These are phyloP conservation scores for Patiria miniata DNA, from an alignment of 35 echinoderm and acorn worm genomes.

Conservation along the genomic window DNA sequence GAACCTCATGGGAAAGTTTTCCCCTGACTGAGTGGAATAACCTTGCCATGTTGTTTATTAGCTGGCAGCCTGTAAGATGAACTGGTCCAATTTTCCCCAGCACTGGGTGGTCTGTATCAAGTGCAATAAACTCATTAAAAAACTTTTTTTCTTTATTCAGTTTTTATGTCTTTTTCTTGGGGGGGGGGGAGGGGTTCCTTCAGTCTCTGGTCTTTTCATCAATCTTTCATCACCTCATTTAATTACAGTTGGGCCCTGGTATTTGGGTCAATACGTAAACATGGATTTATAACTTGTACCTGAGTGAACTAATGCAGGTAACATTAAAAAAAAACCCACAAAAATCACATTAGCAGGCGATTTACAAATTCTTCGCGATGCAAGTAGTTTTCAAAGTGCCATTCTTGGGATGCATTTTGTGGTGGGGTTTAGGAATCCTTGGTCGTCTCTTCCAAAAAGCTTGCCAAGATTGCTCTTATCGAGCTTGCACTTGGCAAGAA, in stretches of 20 bases:
- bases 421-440: too few species aligned
- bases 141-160: background rate
- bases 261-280: slow-evolving; percentile 8
- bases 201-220: background rate
- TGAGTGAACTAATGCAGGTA: too few species aligned
- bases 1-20: slow-evolving; percentile 2
- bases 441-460: too few species aligned
- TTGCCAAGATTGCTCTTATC: too few species aligned
- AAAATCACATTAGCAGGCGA: too few species aligned
- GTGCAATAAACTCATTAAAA: slow-evolving; percentile 34
- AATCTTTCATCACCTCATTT: slow-evolving; percentile 17
- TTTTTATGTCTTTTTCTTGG: background rate
- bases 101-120: slow-evolving; percentile 22
- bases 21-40: background rate
- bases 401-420: too few species aligned
- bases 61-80: background rate
- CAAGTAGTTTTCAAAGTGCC: too few species aligned
- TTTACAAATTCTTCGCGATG: too few species aligned
- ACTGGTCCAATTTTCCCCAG: background rate
- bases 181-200: background rate
- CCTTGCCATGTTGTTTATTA: background rate
- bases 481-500: too few species aligned
- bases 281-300: background rate
- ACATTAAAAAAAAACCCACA: too few species aligned
- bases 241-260: slow-evolving; percentile 7